Evolutionary conservation across 2,888 invertebrate species (phyloP).

Genomic region (Hirtodrosophila cameraria): DNA sequence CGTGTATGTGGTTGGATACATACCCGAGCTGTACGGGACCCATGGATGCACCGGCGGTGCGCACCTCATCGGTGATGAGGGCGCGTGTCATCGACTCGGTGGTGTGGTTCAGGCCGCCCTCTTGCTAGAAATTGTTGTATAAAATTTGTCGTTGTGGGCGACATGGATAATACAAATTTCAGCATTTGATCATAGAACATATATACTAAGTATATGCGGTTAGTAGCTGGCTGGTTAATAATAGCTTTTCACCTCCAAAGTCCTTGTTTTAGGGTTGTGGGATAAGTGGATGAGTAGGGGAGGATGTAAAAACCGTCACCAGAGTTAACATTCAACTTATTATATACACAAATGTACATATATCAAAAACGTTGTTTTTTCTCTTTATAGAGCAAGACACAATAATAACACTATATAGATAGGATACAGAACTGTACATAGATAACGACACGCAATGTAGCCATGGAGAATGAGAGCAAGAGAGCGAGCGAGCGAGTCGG

Average conservation of each 20-base stretch:
- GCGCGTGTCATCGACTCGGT: conserved; percentile 97
- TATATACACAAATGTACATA: conserved; percentile 9
- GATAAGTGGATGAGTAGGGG: neutral
- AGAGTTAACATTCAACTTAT: conserved; percentile 37
- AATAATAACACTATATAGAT: conserved; percentile 20
- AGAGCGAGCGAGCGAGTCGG: conserved; percentile 68
- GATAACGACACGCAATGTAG: conserved; percentile 31
- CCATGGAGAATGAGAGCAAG: conserved; percentile 59
- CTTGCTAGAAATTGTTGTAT: conserved; percentile 84
- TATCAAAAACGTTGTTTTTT: neutral
- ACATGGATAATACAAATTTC: conserved; percentile 4
- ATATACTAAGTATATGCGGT: conserved; percentile 12
- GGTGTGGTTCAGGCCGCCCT: conserved; percentile 91
- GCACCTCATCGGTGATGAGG: conserved; percentile 96
- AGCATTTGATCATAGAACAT: conserved; percentile 7
- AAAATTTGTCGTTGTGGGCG: conserved; percentile 56
- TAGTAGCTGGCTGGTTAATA: conserved; percentile 46
- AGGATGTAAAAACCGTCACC: conserved; percentile 53
- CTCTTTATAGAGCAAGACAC: conserved; percentile 19
- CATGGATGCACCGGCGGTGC: conserved; percentile 90
- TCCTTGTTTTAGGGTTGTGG: neutral
- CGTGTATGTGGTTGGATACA: conserved; percentile 85
- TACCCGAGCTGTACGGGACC: conserved; percentile 98
- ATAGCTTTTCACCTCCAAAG: conserved; percentile 28
- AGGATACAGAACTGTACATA: conserved; percentile 38